Base-by-base conservation (phyloP, 2,113 vertebrate species). In the Lucifuga dentata region DNA sequence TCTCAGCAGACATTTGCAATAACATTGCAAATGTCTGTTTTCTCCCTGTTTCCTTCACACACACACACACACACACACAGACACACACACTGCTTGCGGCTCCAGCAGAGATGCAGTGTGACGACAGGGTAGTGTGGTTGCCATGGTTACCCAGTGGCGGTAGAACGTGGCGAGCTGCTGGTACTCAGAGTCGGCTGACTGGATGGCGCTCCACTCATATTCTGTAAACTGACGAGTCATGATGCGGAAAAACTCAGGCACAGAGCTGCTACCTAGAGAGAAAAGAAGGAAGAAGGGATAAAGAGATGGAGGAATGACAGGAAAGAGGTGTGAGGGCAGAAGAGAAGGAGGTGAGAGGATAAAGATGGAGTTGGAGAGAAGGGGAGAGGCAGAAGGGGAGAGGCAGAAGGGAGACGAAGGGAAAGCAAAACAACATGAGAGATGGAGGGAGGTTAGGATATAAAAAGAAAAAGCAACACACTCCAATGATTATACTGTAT, bases 171-270 rank as follows among this genome's bases (percentile, higher is more conserved):
- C 91, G 65, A 99, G 93, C 74, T 96, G 95, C 85, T 90, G 92
- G 92, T 92, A 93, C 80, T 98, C 96, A 1, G 90, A 91, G 69
- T 86, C 91, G 50, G 93, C 88, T 35, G 93, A 93, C 77, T 83
- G 93, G 89, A 99, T 98, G 64, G 86, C 85, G 60, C 62, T 71
- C 98, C 98, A 99, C 84, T 99, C 98, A 19, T 90, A 86, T 43
- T 92, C 93, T 21, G 98, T 99, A 81, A 98, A 98, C 90, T 98
- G 97, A 65, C 97, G 93, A 64, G 94, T 96, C 98, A 99, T 99
- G 86, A 98, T 93, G 68, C 91, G 94, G 90, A 99, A 98, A 88
- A 98, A 99, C 73, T 97, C 94, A 21, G 92, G 80, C 86, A 97
- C 89, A 23, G 96, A 95, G 76, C 90, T 93, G 83, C 94, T 96